A percentile compares a stretch with the other conserved stretches of the same genome.
Evolutionary conservation across 2,113 vertebrate species (phyloP).

Genomic region (Oreotragus oreotragus): DNA sequence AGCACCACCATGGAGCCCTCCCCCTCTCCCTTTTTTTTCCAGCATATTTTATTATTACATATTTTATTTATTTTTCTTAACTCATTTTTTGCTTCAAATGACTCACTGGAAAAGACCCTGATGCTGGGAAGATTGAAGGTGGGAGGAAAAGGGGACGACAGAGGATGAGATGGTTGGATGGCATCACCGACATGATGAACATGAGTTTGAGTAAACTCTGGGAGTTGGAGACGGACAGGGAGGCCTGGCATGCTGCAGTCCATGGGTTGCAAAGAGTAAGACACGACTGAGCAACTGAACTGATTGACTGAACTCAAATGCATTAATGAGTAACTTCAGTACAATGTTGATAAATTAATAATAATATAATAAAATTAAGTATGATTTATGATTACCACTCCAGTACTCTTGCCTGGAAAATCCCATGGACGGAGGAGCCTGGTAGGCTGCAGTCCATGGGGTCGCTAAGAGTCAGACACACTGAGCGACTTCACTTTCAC

Average conservation of each 20-base stretch:
- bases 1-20: neutral
- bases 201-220: neutral
- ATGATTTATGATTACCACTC: neutral
- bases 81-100: neutral
- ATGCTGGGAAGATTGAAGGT: neutral
- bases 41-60: neutral
- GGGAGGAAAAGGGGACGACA: neutral
- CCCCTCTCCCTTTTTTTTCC: neutral
- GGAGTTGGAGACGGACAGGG: neutral
- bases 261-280: neutral
- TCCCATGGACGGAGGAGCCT: too few relatives aligned
- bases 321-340: neutral
- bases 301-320: neutral
- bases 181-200: neutral
- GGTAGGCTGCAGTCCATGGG: too few relatives aligned
- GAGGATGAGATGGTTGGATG: neutral
- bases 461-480: too few relatives aligned
- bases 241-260: neutral
- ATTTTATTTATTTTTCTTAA: neutral
- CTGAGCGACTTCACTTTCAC: too few relatives aligned
- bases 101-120: neutral
- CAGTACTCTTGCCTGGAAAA: too few relatives aligned
- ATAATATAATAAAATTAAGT: neutral
- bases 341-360: neutral
- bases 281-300: neutral